Evolutionary conservation across 2,797 vertebrate species (phyloP), one percentile per base, ranked within the genome.

Genomic region (Aphelocoma californica): DNA sequence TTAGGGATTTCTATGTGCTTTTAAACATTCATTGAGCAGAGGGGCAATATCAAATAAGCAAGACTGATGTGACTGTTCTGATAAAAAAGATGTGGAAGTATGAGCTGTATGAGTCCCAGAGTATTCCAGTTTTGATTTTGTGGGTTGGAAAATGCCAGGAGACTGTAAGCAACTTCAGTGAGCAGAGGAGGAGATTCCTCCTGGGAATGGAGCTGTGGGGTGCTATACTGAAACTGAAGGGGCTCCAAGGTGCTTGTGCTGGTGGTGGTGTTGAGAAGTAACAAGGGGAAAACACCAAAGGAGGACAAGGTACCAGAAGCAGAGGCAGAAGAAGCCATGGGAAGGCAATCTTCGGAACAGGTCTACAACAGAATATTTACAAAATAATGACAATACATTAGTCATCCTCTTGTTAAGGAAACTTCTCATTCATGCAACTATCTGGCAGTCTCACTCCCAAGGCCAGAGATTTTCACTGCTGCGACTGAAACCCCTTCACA

Each of bases 371-470:
- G 50, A 57, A 67, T 56, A 71, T 28, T 64, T 71, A 53, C 34
- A 65, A 89, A 91, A 51, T 23, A 54, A 28, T 56, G 62, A 5
- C 19, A 82, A 36, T 29, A 25, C 5, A 36, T 81, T 23, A 67
- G 40, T 53, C n/a, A 60, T 26, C 10, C 6, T 73, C 23, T 42
- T 13, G 8, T n/a, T 48, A 36, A 42, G 40, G 18, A 28, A 66
- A 6, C 9, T 79, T 60, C 31, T 70, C 21, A 13, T 26, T 72
- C 45, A 20, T 0, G 1, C 8, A 5, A 31, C 4, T 24, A 8
- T 53, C 20, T 45, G 13, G 14, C 25, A 65, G 48, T 31, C 32
- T 36, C 21, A 19, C 9, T 88, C 10, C 31, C 6, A 8, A 4
- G 3, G 54, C 2, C 57, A n/a, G 50, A 50, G 44, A 57, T 5